These are phyloP conservation scores for Drosophila imparisetae DNA, from an alignment of 2,888 invertebrate species.

Conservation along the genomic window DNA sequence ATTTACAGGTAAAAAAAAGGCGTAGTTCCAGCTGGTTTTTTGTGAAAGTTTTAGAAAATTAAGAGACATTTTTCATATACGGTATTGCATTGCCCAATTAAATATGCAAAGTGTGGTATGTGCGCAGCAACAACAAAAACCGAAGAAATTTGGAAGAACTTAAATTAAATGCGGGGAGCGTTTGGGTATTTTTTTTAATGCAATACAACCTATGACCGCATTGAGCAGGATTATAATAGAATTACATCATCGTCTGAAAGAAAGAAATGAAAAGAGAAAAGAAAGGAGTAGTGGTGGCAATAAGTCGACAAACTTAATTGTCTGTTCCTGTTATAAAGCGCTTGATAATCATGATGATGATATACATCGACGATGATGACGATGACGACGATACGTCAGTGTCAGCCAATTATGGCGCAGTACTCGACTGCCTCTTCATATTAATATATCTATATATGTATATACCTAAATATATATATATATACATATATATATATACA, in stretches of 20 bases:
- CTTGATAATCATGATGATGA: constrained; percentile 1
- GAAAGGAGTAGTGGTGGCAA: constrained; percentile 24
- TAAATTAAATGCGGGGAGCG: constrained; percentile 18
- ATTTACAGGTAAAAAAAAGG: constrained; percentile 82
- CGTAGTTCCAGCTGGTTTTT: constrained; percentile 22
- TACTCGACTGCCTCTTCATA: constrained; percentile 32
- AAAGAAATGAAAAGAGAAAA: not conserved
- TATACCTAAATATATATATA: constrained; percentile 3
- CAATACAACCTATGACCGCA: constrained; percentile 56
- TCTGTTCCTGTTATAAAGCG: constrained; percentile 37
- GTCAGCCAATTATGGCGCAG: constrained; percentile 77
- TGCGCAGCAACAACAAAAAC: constrained; percentile 13
- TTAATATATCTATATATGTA: constrained; percentile 2
- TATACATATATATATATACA: constrained; percentile 1
- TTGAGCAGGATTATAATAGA: constrained; percentile 44
- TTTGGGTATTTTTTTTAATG: not conserved
- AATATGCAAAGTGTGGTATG: constrained; percentile 33
- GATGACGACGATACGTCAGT: constrained; percentile 55
- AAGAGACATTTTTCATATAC: constrained; percentile 36
- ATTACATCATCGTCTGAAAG: constrained; percentile 61
- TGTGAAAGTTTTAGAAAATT: constrained; percentile 68
- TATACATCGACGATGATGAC: constrained; percentile 19
- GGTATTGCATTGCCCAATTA: constrained; percentile 13
- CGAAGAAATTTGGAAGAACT: constrained; percentile 1
- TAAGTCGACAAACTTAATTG: constrained; percentile 55